Evolutionary conservation across 1,140 invertebrate genomes (phyloP).

Genomic region (Drosophila arawakana): DNA sequence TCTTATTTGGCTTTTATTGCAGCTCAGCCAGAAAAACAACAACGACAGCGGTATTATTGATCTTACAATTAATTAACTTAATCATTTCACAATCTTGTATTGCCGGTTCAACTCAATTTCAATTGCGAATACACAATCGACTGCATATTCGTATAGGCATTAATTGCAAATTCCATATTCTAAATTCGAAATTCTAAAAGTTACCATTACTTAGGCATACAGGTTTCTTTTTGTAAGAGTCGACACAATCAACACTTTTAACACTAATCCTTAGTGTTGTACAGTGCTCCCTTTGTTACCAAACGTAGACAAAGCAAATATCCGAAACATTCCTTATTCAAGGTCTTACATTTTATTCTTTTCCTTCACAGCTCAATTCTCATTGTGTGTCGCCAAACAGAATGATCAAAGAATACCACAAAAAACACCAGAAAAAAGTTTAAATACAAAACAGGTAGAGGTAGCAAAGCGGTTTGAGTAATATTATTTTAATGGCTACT

Average conservation of each 20-base stretch:
- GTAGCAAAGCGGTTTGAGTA: not conserved
- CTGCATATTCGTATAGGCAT: constrained; percentile 14
- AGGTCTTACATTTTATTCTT: not conserved
- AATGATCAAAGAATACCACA: not conserved
- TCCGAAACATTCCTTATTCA: not conserved
- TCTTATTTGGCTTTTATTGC: constrained; percentile 23
- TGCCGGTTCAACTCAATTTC: constrained; percentile 16
- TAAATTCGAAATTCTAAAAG: not conserved
- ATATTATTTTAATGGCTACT: constrained; percentile 10
- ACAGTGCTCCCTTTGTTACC: not conserved
- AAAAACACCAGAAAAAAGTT: not conserved
- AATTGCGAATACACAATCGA: constrained; percentile 6
- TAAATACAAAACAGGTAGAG: not conserved
- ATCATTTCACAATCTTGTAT: constrained; percentile 29
- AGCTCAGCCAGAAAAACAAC: not conserved
- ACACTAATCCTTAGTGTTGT: not conserved
- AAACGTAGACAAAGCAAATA: not conserved
- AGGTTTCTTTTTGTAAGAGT: not conserved
- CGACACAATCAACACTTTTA: not conserved
- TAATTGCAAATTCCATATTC: constrained; percentile 11
- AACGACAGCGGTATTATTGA: constrained; percentile 33
- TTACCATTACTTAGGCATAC: constrained; percentile 1
- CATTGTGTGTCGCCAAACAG: not conserved
- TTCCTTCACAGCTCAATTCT: not conserved
- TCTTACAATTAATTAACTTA: constrained; percentile 26